A percentile compares a stretch with the other conserved stretches of the same genome.
Conservation (phyloP, 2,888 invertebrate species). For the Tiliacea citrago region DNA sequence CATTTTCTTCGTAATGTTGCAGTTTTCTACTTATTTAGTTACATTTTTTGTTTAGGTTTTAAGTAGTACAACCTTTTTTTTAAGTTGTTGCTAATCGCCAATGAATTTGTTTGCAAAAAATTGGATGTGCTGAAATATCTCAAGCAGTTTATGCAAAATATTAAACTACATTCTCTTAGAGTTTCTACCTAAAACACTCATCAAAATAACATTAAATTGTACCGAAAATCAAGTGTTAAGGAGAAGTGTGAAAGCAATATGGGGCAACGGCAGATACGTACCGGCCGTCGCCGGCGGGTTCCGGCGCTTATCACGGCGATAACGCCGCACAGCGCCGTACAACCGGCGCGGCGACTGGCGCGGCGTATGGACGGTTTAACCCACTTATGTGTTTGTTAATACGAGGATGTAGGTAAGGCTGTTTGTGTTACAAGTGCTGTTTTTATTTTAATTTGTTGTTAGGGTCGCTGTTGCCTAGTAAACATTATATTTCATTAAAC, state of each 20-base stretch:
- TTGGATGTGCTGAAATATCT: not conserved
- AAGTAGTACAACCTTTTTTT: not conserved
- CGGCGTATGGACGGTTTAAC: slow-evolving; percentile 72
- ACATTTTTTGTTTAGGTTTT: not conserved
- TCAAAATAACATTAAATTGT: slow-evolving; percentile 64
- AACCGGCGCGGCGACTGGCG: slow-evolving; percentile 78
- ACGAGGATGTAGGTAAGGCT: slow-evolving; percentile 57
- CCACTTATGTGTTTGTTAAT: slow-evolving; percentile 73
- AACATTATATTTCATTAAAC: slow-evolving; percentile 9
- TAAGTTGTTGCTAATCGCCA: not conserved
- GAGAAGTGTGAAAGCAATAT: slow-evolving; percentile 76
- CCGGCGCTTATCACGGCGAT: slow-evolving; percentile 87
- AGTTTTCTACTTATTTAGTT: slow-evolving; percentile 17
- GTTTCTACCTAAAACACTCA: slow-evolving; percentile 13
- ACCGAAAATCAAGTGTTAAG: slow-evolving; percentile 72
- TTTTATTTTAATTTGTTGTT: slow-evolving; percentile 42
- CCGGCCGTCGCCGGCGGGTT: slow-evolving; percentile 78
- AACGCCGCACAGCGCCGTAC: slow-evolving; percentile 76
- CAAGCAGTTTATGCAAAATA: not conserved
- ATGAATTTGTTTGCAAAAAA: not conserved
- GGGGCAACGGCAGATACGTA: slow-evolving; percentile 76
- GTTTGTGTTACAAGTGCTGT: slow-evolving; percentile 42
- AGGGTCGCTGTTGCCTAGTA: not conserved
- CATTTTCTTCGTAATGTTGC: slow-evolving; percentile 27
- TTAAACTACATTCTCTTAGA: not conserved